Conservation (phyloP, 2,888 invertebrate species). For the Tethea ocularis region DNA sequence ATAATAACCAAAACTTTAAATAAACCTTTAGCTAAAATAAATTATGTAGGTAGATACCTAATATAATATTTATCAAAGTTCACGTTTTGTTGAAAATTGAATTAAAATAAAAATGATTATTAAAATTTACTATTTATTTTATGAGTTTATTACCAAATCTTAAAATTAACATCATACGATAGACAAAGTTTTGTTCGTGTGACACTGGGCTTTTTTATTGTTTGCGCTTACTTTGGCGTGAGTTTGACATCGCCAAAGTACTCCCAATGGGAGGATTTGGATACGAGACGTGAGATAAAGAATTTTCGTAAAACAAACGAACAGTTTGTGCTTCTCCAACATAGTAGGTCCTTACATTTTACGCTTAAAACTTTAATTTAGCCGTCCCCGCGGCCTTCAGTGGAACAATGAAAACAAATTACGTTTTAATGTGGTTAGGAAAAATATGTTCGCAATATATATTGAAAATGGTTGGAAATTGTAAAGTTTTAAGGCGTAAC, state of each 20-base stretch:
- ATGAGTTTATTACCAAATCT: too few relatives aligned
- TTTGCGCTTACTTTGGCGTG: constrained; percentile 29
- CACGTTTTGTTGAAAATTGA: too few relatives aligned
- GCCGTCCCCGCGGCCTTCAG: constrained; percentile 13
- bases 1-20: too few relatives aligned
- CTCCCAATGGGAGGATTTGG: constrained; percentile 39
- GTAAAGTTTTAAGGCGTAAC: too few relatives aligned
- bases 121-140: too few relatives aligned
- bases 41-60: too few relatives aligned
- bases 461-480: background rate
- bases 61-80: too few relatives aligned
- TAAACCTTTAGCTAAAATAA: too few relatives aligned
- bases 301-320: constrained; percentile 27
- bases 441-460: background rate
- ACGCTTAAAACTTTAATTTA: constrained; percentile 35
- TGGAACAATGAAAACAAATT: constrained; percentile 13
- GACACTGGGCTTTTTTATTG: constrained; percentile 13
- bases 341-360: constrained; percentile 16
- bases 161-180: too few relatives aligned
- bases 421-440: constrained; percentile 10
- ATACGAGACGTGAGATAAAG: constrained; percentile 21
- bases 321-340: constrained; percentile 25
- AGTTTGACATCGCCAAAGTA: constrained; percentile 29
- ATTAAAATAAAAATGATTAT: too few relatives aligned
- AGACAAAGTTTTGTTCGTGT: too few relatives aligned